phyloP scores from a whole-genome alignment of 2,797 vertebrate species.

The Takifugu ocellatus region DNA sequence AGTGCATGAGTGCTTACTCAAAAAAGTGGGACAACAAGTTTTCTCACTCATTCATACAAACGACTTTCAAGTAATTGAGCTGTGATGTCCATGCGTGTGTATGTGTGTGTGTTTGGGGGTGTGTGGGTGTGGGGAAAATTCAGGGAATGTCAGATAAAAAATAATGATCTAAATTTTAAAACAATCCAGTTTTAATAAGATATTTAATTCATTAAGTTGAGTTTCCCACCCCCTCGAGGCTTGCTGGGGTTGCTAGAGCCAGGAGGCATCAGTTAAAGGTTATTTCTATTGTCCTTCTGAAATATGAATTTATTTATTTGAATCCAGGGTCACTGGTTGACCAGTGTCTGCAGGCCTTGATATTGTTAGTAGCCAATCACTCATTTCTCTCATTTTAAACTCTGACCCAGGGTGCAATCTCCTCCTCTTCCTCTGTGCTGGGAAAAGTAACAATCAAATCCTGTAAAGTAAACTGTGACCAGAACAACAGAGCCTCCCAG shows the following conservation, averaged over 20 bases:
- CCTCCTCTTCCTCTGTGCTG: slow-evolving; percentile 37
- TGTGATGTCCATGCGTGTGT: slow-evolving; percentile 1
- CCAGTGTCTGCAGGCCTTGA: not conserved
- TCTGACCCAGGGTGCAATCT: not conserved
- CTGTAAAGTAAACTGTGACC: slow-evolving; percentile 53
- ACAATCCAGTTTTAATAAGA: too few relatives aligned
- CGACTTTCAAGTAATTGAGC: slow-evolving; percentile 35
- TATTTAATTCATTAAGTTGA: too few relatives aligned
- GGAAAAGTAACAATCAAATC: slow-evolving; percentile 39
- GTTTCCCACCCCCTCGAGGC: too few relatives aligned
- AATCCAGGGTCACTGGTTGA: not conserved
- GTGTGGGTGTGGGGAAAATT: not conserved
- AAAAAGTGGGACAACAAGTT: slow-evolving; percentile 31
- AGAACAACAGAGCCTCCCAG: slow-evolving; percentile 46
- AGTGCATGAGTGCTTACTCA: slow-evolving; percentile 79
- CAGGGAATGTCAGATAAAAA: slow-evolving; percentile 2
- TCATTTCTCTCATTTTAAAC: slow-evolving; percentile 7
- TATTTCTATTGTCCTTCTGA: too few relatives aligned
- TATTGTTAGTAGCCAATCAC: slow-evolving; percentile 36
- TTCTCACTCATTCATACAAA: slow-evolving; percentile 16
- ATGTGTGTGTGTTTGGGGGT: not conserved
- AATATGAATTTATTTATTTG: not conserved
- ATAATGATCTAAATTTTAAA: not conserved
- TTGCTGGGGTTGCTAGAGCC: too few relatives aligned
- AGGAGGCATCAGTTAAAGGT: too few relatives aligned